These are phyloP conservation scores for Trichogramma evanescens DNA, from an alignment of 2,888 invertebrate species.

Conservation along the genomic window DNA sequence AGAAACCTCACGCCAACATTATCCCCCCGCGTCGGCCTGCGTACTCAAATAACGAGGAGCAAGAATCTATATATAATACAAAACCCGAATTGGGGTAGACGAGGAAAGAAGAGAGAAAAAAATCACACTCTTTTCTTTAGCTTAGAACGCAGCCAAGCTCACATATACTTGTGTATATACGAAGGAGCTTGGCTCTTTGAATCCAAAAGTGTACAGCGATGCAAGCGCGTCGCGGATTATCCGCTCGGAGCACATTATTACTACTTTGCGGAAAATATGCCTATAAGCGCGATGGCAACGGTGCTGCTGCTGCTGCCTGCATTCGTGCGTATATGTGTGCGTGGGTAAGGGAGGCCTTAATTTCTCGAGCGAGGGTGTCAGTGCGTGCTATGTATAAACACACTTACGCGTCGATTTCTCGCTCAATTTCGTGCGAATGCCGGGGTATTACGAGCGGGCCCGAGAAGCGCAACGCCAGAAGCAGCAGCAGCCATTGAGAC, in stretches of 20 bases:
- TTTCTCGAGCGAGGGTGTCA: conserved; percentile 39
- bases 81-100: too few species aligned
- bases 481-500: not conserved
- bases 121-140: too few species aligned
- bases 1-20: too few species aligned
- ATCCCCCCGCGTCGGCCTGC: too few species aligned
- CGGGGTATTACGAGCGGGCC: not conserved
- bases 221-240: not conserved
- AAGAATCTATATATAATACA: too few species aligned
- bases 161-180: too few species aligned
- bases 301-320: too few species aligned
- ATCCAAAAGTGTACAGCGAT: not conserved
- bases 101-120: too few species aligned
- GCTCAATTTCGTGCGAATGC: conserved; percentile 43
- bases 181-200: too few species aligned
- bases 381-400: conserved; percentile 30
- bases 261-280: not conserved
- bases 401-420: conserved; percentile 37
- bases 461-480: conserved; percentile 17
- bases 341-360: not conserved
- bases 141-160: too few species aligned
- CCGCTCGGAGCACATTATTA: not conserved
- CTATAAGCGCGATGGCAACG: not conserved
- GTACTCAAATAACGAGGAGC: too few species aligned
- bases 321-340: too few species aligned